A percentile compares a stretch with the other conserved stretches of the same genome.
phyloP scores from a whole-genome alignment of 2,113 vertebrate species.

The Herpetotheres cachinnans region DNA sequence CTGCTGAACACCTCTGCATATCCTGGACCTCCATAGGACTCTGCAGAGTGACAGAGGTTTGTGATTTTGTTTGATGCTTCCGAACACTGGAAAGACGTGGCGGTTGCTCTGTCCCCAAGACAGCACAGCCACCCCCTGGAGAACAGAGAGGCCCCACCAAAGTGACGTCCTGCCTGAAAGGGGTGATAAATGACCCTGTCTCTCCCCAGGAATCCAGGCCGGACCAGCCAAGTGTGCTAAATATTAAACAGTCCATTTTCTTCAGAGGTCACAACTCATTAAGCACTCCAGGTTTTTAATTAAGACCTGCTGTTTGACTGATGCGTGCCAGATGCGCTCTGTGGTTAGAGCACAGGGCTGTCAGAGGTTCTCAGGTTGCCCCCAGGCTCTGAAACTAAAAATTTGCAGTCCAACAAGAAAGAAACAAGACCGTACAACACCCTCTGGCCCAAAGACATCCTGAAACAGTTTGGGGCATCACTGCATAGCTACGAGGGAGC shows the following conservation, averaged over 20 bases:
- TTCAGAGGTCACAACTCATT: background rate
- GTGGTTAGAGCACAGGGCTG: background rate
- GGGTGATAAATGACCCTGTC: background rate
- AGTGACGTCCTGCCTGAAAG: background rate
- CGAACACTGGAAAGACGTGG: background rate
- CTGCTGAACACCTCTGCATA: background rate
- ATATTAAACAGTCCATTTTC: background rate
- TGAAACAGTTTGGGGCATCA: background rate
- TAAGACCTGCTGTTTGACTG: background rate
- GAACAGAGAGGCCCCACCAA: background rate
- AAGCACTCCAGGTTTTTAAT: background rate
- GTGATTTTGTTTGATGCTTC: background rate
- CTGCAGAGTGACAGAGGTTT: background rate
- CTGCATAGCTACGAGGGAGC: background rate
- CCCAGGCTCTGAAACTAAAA: background rate
- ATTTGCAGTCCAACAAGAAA: background rate
- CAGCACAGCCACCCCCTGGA: background rate
- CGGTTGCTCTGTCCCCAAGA: fast-evolving
- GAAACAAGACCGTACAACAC: background rate
- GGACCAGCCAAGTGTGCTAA: background rate
- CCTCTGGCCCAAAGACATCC: background rate
- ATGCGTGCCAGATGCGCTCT: background rate
- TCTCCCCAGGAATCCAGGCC: background rate
- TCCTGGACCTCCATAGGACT: background rate
- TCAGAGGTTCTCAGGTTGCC: background rate